Percentiles rank a stretch among this genome's conserved stretches.
phyloP scores from a whole-genome alignment of 2,888 invertebrate genomes.

The Steinernema scapterisci region DNA sequence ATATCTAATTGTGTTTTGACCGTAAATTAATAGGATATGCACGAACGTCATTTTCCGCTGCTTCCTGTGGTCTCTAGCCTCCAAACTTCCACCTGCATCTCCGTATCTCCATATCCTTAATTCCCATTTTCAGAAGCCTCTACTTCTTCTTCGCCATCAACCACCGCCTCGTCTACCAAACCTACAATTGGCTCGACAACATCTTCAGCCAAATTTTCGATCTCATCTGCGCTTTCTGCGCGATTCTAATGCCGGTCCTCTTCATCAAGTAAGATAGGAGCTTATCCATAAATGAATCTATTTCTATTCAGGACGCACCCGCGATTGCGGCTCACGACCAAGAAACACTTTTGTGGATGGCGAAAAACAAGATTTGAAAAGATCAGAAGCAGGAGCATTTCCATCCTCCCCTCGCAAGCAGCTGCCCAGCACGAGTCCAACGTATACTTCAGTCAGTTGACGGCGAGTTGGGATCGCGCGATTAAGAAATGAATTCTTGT shows the following conservation, averaged over 20 bases:
- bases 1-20: too few species aligned
- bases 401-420: background rate
- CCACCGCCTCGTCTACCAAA: background rate
- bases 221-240: background rate
- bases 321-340: background rate
- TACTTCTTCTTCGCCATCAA: slow-evolving; percentile 8
- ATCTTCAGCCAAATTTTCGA: slow-evolving; percentile 9
- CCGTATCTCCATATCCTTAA: too few species aligned
- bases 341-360: background rate
- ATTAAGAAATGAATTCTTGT: too few species aligned
- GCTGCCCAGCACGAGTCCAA: background rate
- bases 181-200: too few species aligned
- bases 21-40: too few species aligned
- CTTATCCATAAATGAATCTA: background rate
- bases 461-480: background rate
- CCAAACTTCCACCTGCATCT: too few species aligned
- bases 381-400: too few species aligned
- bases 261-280: background rate
- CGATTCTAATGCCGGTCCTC: background rate
- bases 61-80: too few species aligned
- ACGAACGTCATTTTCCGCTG: too few species aligned
- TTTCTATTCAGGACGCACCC: background rate
- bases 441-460: background rate
- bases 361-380: too few species aligned
- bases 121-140: background rate